phyloP scores from a whole-genome alignment of 2,888 invertebrate species.

The Drosophila trichaetosa region DNA sequence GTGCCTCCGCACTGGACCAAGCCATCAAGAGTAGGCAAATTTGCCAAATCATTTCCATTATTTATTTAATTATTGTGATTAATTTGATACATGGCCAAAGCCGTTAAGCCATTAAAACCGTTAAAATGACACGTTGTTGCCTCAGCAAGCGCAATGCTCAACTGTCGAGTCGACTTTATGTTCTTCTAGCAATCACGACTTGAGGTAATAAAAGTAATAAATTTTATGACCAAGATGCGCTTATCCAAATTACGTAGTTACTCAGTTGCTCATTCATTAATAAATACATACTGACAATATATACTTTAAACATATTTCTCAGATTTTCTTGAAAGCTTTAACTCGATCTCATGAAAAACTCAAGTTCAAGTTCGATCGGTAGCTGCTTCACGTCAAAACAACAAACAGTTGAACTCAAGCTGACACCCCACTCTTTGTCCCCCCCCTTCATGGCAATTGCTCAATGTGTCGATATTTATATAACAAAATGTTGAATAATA shows the following conservation, averaged over 20 bases:
- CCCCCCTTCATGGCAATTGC: not conserved
- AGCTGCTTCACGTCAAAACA: constrained; percentile 54
- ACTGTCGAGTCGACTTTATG: constrained; percentile 26
- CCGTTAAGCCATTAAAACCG: constrained; percentile 15
- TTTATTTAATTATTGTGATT: constrained; percentile 10
- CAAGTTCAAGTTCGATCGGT: constrained; percentile 56
- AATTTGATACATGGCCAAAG: constrained; percentile 18
- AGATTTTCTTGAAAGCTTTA: constrained; percentile 22
- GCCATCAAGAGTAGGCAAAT: constrained; percentile 11
- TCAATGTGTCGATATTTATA: constrained; percentile 23
- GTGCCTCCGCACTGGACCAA: constrained; percentile 19
- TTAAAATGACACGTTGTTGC: constrained; percentile 33
- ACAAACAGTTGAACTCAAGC: constrained; percentile 20
- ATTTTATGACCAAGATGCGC: constrained; percentile 45
- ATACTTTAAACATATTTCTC: not conserved
- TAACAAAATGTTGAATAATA: constrained; percentile 33
- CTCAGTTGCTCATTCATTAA: constrained; percentile 53
- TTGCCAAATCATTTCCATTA: constrained; percentile 25
- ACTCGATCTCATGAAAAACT: constrained; percentile 6
- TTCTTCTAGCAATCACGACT: constrained; percentile 28
- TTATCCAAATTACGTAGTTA: constrained; percentile 54
- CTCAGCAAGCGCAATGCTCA: constrained; percentile 19
- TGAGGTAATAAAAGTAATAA: constrained; percentile 13
- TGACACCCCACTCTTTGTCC: not conserved
- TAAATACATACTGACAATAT: not conserved